phyloP scores from a whole-genome alignment of 2,113 vertebrate genomes.

The Prolemur simus region DNA sequence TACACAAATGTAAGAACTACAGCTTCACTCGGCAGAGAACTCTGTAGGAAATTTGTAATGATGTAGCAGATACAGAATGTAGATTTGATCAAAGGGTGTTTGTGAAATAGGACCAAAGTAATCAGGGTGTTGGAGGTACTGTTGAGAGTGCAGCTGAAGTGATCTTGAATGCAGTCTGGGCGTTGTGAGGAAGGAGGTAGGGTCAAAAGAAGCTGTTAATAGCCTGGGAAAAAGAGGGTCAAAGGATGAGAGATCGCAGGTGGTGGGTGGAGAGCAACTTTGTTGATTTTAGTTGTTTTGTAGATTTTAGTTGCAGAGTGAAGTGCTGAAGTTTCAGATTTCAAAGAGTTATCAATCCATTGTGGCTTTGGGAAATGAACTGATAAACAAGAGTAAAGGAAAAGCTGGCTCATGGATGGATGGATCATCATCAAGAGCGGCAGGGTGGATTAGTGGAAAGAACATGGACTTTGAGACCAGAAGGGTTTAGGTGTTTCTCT shows the following conservation, averaged over 20 bases:
- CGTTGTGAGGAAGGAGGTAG: background rate
- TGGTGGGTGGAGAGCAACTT: background rate
- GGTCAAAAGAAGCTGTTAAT: background rate
- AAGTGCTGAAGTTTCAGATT: background rate
- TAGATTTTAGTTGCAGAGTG: background rate
- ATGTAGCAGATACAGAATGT: background rate
- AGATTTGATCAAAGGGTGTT: background rate
- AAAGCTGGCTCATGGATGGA: background rate
- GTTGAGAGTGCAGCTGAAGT: background rate
- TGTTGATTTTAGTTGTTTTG: background rate
- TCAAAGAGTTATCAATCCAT: background rate
- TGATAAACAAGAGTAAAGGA: background rate
- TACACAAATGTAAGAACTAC: background rate
- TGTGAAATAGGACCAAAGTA: background rate
- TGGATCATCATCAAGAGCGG: background rate
- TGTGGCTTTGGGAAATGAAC: background rate
- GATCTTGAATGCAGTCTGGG: background rate
- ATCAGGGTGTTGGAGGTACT: background rate
- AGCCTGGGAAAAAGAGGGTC: background rate
- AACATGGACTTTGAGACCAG: background rate
- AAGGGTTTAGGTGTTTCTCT: background rate
- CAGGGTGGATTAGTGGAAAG: background rate
- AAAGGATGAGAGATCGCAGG: background rate
- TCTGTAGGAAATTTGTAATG: background rate
- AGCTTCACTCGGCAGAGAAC: background rate